Evolutionary conservation across 2,888 invertebrate genomes (phyloP).

Genomic region (Toxonevra muliebris): DNA sequence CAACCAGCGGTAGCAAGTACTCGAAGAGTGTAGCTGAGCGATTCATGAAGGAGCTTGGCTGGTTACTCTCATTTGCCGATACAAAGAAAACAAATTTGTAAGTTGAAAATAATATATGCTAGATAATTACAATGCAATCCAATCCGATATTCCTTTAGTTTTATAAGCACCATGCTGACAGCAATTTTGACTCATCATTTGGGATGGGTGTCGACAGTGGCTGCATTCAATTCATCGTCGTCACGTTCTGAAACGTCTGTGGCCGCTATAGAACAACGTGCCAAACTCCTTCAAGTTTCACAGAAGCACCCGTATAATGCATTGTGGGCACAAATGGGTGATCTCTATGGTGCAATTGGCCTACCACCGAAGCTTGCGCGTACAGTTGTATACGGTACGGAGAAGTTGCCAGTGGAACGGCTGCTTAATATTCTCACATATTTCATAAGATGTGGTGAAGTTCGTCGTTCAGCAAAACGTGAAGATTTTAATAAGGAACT

Average conservation of each 20-base stretch:
- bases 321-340: slow-evolving; percentile 88
- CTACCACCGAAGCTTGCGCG: slow-evolving; percentile 79
- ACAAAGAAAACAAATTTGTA: slow-evolving; percentile 91
- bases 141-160: slow-evolving; percentile 71
- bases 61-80: slow-evolving; percentile 76
- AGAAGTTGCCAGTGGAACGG: slow-evolving; percentile 73
- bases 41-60: slow-evolving; percentile 71
- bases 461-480: slow-evolving; percentile 68
- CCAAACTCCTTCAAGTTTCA: slow-evolving; percentile 69
- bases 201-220: slow-evolving; percentile 88
- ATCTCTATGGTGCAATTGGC: slow-evolving; percentile 86
- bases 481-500: slow-evolving; percentile 62
- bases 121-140: background rate
- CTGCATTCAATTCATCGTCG: slow-evolving; percentile 58
- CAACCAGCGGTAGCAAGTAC: slow-evolving; percentile 61
- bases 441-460: slow-evolving; percentile 84
- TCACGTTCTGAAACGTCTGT: slow-evolving; percentile 47
- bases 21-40: slow-evolving; percentile 65
- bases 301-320: slow-evolving; percentile 84
- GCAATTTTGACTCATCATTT: slow-evolving; percentile 89
- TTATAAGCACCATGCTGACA: slow-evolving; percentile 87
- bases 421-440: slow-evolving; percentile 84
- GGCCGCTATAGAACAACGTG: slow-evolving; percentile 61
- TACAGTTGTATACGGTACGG: slow-evolving; percentile 80
- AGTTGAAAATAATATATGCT: slow-evolving; percentile 63